A percentile compares a stretch with the other conserved stretches of the same genome.
These are phyloP conservation scores for Protobothrops flavoviridis DNA, from an alignment of 2,113 vertebrate species.

Conservation along the genomic window DNA sequence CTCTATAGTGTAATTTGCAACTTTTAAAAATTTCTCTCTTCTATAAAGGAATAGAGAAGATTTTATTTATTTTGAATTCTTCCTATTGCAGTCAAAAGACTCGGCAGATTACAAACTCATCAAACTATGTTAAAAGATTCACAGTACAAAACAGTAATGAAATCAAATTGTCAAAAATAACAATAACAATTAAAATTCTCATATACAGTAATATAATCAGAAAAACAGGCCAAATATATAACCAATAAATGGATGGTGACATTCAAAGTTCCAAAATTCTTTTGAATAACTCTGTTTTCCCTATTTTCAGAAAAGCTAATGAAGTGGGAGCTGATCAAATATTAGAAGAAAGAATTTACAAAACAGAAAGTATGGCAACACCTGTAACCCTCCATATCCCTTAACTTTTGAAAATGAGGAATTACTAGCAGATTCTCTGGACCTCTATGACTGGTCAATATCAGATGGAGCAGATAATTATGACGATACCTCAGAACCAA, in stretches of 20 bases:
- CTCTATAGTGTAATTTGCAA: neutral
- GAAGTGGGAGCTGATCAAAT: neutral
- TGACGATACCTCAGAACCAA: neutral
- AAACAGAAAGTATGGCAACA: neutral
- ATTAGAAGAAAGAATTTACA: neutral
- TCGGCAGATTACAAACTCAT: neutral
- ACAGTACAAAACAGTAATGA: neutral
- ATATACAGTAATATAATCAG: neutral
- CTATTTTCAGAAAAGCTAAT: neutral
- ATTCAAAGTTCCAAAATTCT: neutral
- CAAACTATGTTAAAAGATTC: neutral
- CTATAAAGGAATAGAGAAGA: neutral
- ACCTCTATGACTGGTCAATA: neutral
- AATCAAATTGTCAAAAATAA: neutral
- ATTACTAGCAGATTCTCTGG: neutral
- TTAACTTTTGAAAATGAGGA: neutral
- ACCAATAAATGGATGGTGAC: neutral
- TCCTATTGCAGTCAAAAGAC: neutral
- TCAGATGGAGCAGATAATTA: neutral
- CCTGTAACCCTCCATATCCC: neutral
- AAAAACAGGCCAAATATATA: neutral
- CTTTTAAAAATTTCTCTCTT: neutral
- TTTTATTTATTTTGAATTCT: neutral
- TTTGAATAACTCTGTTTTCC: neutral
- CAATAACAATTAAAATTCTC: neutral